These are phyloP conservation scores for Ooceraea biroi DNA, from an alignment of 1,140 invertebrate species.

Conservation along the genomic window DNA sequence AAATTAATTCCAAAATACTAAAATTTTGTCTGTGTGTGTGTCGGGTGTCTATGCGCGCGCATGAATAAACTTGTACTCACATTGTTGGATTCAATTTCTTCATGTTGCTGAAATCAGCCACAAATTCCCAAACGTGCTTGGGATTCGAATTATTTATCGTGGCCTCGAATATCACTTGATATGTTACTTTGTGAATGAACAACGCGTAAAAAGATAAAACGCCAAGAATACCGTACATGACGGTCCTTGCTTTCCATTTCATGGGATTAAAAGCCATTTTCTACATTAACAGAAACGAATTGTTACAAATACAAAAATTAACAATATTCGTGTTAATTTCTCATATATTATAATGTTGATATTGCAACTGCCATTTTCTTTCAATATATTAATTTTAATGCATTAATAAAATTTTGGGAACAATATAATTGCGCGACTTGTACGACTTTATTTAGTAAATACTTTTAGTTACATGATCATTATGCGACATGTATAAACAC, in stretches of 20 bases:
- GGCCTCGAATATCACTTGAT: conserved; percentile 80
- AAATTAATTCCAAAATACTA: too few species aligned
- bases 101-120: conserved; percentile 92
- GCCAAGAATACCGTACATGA: conserved; percentile 57
- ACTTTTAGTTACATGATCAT: not conserved
- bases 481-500: not conserved
- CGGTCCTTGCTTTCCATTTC: conserved; percentile 82
- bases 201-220: conserved; percentile 72
- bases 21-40: too few species aligned
- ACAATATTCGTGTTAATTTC: not conserved
- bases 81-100: conserved; percentile 90
- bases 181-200: conserved; percentile 80
- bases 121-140: conserved; percentile 90
- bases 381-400: not conserved
- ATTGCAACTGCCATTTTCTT: not conserved
- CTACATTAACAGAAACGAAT: conserved; percentile 1
- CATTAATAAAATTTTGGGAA: not conserved
- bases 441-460: not conserved
- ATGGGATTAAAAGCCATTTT: conserved; percentile 83
- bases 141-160: conserved; percentile 87
- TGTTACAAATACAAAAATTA: not conserved
- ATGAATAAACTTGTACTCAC: conserved; percentile 85
- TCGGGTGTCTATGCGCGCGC: too few species aligned
- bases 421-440: not conserved
- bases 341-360: not conserved